Conservation (phyloP, 2,113 vertebrate species). For the Melanocharis versteri region DNA sequence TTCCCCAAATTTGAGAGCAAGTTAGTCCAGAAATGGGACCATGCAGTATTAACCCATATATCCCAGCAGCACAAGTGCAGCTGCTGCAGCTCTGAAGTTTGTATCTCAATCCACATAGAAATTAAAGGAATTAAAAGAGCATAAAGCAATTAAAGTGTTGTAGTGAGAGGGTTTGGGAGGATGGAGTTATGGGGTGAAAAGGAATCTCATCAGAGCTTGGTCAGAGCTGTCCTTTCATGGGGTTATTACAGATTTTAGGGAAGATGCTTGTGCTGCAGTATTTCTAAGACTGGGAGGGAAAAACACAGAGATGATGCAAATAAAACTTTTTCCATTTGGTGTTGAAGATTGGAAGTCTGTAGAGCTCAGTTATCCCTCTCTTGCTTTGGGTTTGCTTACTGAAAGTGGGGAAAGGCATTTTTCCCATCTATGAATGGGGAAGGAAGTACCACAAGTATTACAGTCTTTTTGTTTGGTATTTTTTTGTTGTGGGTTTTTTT, state of each 20-base stretch:
- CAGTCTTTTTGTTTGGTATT: background rate
- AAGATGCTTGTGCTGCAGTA: background rate
- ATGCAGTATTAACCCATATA: background rate
- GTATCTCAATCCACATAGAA: background rate
- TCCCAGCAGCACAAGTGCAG: background rate
- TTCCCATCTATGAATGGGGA: background rate
- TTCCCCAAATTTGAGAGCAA: background rate
- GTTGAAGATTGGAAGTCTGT: background rate
- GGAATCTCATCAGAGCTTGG: background rate
- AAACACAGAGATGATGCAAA: background rate
- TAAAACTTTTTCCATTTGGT: background rate
- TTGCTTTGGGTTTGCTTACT: background rate
- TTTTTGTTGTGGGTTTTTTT: fast-evolving
- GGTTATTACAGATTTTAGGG: background rate
- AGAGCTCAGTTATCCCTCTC: background rate
- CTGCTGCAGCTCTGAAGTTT: background rate
- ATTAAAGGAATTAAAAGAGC: background rate
- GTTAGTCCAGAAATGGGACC: background rate
- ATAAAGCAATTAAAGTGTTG: no score
- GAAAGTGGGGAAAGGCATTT: background rate
- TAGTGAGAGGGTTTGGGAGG: background rate
- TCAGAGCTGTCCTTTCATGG: background rate
- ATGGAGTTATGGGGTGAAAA: background rate
- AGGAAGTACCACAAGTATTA: background rate
- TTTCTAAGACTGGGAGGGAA: background rate